Evolutionary conservation across 1,140 invertebrate genomes (phyloP), one percentile per base, ranked within the genome.

Genomic region (Stegodyphus mimosarum): DNA sequence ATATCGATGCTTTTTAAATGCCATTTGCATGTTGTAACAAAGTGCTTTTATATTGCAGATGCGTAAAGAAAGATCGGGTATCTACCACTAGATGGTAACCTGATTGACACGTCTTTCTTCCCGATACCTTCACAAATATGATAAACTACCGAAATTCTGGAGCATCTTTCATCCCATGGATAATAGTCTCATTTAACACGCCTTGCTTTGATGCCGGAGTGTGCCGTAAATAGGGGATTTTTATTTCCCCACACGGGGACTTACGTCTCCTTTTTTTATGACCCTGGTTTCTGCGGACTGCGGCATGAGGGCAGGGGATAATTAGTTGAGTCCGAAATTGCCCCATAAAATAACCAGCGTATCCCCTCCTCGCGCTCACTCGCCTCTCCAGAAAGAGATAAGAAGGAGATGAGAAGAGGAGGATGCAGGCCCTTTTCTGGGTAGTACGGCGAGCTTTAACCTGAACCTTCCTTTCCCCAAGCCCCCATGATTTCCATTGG

Each of bases 321-420:
- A 83, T 83, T 83, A 83, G 80, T 72, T 48, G 55, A 74, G 80
- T 64, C 80, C 60, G 70, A 83, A 83, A 83, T 74, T 15, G 71
- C 80, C 71, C 71, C 55, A 83, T 83, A 83, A 83, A 83, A 73
- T 49, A 72, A 52, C 9, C 55, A 60, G 15, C 55, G 33, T 33
- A 33, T 33, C 33, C 33, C 33, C 33, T 33, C 33, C 33, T 15
- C 9, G 55, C 55, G 55, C 15, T 60, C 55, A 9, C 9, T 60
- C 9, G 1, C 55, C 9, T 10, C 55, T 15, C 55, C 9, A 60
- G 55, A 60, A 10, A 60, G 15, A 15, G 55, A 60, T 10, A 10
- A 60, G 55, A 60, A 10, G 55, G 1, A 60, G 55, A 15, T 15
- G 15, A 9, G 55, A 60, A 15, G 55, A 60, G 3, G 33, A 33